Percentiles rank a stretch among this genome's conserved stretches.
These are phyloP conservation scores for Tragelaphus strepsiceros DNA, from an alignment of 2,113 vertebrate species.

Conservation along the genomic window DNA sequence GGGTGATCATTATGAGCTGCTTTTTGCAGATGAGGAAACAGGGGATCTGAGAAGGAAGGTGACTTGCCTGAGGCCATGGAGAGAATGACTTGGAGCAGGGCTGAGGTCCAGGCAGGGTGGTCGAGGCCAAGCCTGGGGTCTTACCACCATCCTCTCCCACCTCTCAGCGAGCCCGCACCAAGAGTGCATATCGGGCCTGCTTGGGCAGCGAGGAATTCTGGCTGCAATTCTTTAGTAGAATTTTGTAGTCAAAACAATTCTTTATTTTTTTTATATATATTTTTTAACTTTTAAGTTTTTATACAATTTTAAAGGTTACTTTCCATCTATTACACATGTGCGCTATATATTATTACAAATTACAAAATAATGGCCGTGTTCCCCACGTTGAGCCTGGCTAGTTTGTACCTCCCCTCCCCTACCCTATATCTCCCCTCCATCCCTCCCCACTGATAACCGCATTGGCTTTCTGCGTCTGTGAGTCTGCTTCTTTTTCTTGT, in stretches of 20 bases:
- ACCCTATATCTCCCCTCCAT: rapidly evolving
- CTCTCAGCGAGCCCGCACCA: rapidly evolving
- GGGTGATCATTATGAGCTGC: rapidly evolving
- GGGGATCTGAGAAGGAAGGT: background rate
- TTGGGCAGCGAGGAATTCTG: background rate
- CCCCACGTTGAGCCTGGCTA: rapidly evolving
- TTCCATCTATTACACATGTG: background rate
- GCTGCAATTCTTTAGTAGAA: background rate
- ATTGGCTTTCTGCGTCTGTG: background rate
- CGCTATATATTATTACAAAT: background rate
- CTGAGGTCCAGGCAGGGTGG: background rate
- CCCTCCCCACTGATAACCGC: background rate
- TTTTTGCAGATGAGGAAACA: background rate
- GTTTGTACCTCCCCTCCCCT: background rate
- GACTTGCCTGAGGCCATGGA: background rate
- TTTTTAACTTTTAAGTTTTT: background rate
- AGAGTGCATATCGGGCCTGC: rapidly evolving
- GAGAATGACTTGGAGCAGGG: background rate
- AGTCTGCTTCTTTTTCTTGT: background rate
- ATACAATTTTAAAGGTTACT: background rate
- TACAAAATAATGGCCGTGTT: background rate
- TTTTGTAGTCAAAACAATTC: background rate
- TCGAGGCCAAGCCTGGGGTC: background rate
- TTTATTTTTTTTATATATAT: background rate
- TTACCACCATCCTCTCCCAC: rapidly evolving